Percentiles rank a stretch among this genome's conserved stretches.
Evolutionary conservation across 2,888 invertebrate genomes (phyloP).

Genomic region (Drosophila nigricruria): DNA sequence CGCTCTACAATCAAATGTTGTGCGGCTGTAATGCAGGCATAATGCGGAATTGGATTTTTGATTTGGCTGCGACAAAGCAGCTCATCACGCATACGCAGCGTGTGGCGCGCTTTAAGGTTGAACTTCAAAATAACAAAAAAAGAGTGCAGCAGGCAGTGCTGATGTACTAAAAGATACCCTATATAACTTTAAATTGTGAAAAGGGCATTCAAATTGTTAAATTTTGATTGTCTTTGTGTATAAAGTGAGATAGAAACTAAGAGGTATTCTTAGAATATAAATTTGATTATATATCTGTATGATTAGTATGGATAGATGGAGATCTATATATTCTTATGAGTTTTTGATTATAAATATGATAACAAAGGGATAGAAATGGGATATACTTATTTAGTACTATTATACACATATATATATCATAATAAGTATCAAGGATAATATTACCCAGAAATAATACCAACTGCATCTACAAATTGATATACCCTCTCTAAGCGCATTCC

Average conservation of each 20-base stretch:
- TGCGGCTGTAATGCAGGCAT: conserved; percentile 15
- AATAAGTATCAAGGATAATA: too few species aligned
- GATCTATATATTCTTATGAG: too few species aligned
- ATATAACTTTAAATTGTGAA: background rate
- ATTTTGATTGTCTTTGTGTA: background rate
- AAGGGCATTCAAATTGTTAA: too few species aligned
- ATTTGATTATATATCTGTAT: too few species aligned
- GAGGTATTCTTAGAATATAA: too few species aligned
- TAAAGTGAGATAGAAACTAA: background rate
- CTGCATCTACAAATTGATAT: background rate
- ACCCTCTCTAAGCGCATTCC: background rate
- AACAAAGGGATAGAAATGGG: too few species aligned
- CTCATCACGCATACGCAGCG: conserved; percentile 44
- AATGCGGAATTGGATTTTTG: conserved; percentile 53
- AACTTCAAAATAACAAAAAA: background rate
- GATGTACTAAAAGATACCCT: background rate
- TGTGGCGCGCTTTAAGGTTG: conserved; percentile 38
- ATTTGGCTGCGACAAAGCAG: conserved; percentile 37
- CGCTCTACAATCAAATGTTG: background rate
- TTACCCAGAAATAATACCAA: too few species aligned
- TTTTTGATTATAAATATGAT: too few species aligned
- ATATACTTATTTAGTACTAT: too few species aligned
- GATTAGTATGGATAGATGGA: too few species aligned
- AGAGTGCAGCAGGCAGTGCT: background rate
- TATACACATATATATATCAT: too few species aligned